These are phyloP conservation scores for Tychaedon coryphoeus DNA, from an alignment of 2,113 vertebrate species.

Conservation along the genomic window DNA sequence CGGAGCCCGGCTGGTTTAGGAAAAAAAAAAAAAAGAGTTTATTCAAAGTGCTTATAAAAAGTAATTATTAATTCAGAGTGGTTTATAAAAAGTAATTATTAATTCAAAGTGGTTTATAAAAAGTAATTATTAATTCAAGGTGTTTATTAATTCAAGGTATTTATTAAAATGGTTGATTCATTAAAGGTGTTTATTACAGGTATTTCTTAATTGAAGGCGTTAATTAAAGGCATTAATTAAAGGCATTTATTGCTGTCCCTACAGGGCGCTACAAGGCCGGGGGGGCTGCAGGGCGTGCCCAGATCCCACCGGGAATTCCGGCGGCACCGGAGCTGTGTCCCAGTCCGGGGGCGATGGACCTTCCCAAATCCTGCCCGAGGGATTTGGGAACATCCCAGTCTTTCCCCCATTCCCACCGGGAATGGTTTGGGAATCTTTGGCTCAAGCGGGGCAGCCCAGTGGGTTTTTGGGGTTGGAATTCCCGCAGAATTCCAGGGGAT, in stretches of 20 bases:
- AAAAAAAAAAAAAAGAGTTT: background rate
- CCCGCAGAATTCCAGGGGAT: background rate
- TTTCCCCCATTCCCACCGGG: background rate
- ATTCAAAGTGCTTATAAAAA: background rate
- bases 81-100: background rate
- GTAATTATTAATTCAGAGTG: background rate
- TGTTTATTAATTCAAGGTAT: background rate
- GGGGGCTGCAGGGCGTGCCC: background rate
- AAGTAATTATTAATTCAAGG: background rate
- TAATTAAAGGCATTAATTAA: background rate
- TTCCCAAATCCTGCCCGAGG: background rate
- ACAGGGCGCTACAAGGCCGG: background rate
- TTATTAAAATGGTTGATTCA: background rate
- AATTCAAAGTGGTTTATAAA: background rate
- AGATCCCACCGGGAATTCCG: background rate
- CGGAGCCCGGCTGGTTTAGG: background rate
- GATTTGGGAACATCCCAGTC: background rate
- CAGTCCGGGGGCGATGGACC: fast-evolving
- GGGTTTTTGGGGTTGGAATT: fast-evolving
- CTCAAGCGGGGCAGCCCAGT: background rate
- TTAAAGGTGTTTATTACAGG: background rate
- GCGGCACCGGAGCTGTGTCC: fast-evolving
- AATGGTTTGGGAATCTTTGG: background rate
- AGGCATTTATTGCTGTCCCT: background rate
- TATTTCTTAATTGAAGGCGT: background rate